Evolutionary conservation across 2,888 invertebrate species (phyloP).

Genomic region (Scaptomyza caliginosa): DNA sequence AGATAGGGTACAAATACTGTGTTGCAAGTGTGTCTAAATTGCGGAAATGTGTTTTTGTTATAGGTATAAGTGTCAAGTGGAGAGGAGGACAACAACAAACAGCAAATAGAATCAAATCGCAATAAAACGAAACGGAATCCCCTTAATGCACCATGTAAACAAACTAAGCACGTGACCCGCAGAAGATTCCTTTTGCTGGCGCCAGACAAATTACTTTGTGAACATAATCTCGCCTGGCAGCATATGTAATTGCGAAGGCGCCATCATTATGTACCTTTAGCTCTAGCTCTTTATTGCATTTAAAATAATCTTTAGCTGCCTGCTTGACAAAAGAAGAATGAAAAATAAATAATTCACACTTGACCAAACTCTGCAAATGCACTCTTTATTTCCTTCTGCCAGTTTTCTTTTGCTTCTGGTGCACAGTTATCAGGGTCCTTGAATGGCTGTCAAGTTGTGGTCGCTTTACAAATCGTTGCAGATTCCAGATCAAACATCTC

Average conservation of each 20-base stretch:
- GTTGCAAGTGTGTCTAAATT: not conserved
- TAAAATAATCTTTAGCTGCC: slow-evolving; percentile 19
- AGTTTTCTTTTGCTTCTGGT: slow-evolving; percentile 1
- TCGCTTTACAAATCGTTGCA: slow-evolving; percentile 55
- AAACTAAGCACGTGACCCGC: slow-evolving; percentile 81
- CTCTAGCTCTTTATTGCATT: slow-evolving; percentile 1
- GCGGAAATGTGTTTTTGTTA: not conserved
- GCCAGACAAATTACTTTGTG: slow-evolving; percentile 66
- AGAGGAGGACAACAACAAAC: slow-evolving; percentile 43
- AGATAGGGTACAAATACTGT: slow-evolving; percentile 41
- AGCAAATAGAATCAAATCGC: slow-evolving; percentile 74
- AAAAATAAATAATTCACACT: slow-evolving; percentile 48
- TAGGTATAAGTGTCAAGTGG: slow-evolving; percentile 18
- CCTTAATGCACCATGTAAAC: slow-evolving; percentile 81
- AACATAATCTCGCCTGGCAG: slow-evolving; percentile 51
- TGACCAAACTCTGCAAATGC: slow-evolving; percentile 37
- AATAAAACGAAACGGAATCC: slow-evolving; percentile 78
- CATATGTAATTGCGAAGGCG: slow-evolving; percentile 39
- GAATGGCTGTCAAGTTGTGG: slow-evolving; percentile 56
- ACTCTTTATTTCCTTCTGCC: slow-evolving; percentile 18
- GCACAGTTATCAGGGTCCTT: slow-evolving; percentile 33
- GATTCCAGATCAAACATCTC: slow-evolving; percentile 56
- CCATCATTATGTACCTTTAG: slow-evolving; percentile 37
- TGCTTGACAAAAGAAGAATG: slow-evolving; percentile 1
- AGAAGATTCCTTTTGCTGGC: slow-evolving; percentile 36